phyloP scores from a whole-genome alignment of 2,888 invertebrate genomes.

The Terebella lapidaria region DNA sequence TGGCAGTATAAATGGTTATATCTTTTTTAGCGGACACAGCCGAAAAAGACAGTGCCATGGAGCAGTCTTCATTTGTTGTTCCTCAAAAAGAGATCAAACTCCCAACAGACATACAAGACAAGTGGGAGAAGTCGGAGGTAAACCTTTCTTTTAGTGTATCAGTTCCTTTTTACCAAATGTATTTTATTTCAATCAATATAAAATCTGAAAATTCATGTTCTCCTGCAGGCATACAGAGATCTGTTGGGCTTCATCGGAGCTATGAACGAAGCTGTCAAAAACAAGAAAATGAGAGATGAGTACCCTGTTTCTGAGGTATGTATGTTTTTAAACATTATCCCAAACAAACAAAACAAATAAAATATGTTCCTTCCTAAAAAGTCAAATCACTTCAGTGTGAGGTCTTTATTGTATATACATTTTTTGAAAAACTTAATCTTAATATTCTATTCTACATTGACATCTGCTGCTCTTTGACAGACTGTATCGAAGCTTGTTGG shows the following conservation, averaged over 20 bases:
- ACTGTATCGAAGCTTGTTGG: constrained; percentile 55
- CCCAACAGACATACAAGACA: constrained; percentile 14
- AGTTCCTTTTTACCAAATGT: too few relatives aligned
- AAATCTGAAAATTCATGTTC: not conserved
- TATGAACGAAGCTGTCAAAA: constrained; percentile 79
- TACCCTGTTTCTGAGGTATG: constrained; percentile 57
- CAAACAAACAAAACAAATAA: not conserved
- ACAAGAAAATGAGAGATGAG: constrained; percentile 64
- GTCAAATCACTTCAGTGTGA: too few relatives aligned
- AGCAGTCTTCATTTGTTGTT: constrained; percentile 15
- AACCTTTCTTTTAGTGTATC: not conserved
- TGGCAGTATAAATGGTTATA: too few relatives aligned
- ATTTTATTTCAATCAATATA: not conserved
- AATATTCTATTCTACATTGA: too few relatives aligned
- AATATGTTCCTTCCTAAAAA: too few relatives aligned
- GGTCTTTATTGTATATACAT: not conserved
- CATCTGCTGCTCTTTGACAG: too few relatives aligned
- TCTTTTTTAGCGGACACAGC: too few relatives aligned
- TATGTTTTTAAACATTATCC: not conserved
- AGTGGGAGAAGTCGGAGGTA: constrained; percentile 25
- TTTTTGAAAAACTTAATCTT: too few relatives aligned
- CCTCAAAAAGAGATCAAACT: constrained; percentile 18
- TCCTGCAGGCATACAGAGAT: constrained; percentile 60
- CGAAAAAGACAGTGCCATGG: not conserved
- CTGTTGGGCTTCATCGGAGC: constrained; percentile 81